Evolutionary conservation across 2,888 invertebrate species (phyloP).

Genomic region (Tipula confusa): DNA sequence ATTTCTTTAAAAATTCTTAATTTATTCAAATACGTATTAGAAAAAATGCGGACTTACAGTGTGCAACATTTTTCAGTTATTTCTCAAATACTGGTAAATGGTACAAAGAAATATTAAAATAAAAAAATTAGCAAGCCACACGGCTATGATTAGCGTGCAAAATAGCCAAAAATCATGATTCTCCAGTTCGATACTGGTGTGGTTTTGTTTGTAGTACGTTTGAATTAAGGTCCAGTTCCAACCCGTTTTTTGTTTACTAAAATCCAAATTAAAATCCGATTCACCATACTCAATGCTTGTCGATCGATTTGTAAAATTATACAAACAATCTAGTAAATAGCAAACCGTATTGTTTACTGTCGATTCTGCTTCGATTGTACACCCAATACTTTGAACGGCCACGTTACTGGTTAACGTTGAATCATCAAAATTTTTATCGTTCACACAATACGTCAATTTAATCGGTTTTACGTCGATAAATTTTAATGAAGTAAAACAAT

Average conservation of each 20-base stretch:
- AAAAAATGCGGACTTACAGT: too few species aligned
- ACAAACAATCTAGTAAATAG: background rate
- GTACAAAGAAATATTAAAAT: background rate
- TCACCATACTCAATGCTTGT: background rate
- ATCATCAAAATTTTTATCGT: background rate
- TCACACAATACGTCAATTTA: background rate
- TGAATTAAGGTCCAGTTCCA: background rate
- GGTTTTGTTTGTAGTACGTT: background rate
- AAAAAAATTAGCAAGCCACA: background rate
- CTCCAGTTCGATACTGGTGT: background rate
- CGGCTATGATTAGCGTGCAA: background rate
- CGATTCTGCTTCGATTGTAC: background rate
- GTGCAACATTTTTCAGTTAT: too few species aligned
- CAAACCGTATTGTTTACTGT: background rate
- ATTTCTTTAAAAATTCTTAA: too few species aligned
- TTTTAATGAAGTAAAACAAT: background rate
- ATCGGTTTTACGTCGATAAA: background rate
- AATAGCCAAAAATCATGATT: background rate
- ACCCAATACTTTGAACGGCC: background rate
- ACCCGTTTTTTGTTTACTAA: fast-evolving
- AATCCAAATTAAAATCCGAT: background rate
- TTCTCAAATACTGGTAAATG: background rate
- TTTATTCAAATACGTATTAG: too few species aligned
- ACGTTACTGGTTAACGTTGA: background rate
- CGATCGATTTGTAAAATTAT: background rate